Evolutionary conservation across 1,140 invertebrate genomes (phyloP), one percentile per base, ranked within the genome.

Genomic region (Eufriesea mexicana): DNA sequence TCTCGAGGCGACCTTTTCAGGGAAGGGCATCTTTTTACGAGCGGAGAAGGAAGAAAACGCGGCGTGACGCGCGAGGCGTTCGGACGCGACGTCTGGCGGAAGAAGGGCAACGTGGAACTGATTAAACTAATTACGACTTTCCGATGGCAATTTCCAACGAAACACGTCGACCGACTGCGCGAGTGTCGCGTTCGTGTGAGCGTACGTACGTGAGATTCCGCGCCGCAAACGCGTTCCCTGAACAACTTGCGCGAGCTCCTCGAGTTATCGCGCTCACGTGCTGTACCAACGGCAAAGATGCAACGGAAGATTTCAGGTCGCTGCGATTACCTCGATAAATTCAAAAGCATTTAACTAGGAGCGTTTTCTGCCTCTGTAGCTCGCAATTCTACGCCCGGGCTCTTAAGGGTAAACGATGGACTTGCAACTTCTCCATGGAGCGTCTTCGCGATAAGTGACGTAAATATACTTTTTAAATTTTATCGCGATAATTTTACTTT

Each of bases 71-170:
- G 54, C 55, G 66, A 74, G 70, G 20, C n/a, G 18, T 1, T 23
- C 14, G 5, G n/a, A 71, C 55, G 55, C 23, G 23, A 28, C 57
- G 16, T 20, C 68, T 35, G 55, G 42, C 84, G 72, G 79, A 49
- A 66, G 61, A n/a, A 35, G 77, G 84, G 85, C 81, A 84, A 84
- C 76, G 73, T 68, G 77, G 47, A 62, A 85, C 54, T 59, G 67
- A 83, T 83, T 91, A 90, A 88, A 90, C 87, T 91, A 91, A 91
- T 91, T 87, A 91, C 84, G 86, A 90, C 76, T 84, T 91, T 86
- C 84, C 86, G 85, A 90, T 89, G 88, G 89, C 85, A 91, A 84
- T 90, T 89, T 86, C 84, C 85, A 74, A 66, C 79, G 55, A 61
- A 59, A 55, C 59, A 67, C 25, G 73, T 71, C 51, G 66, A 42